phyloP scores from a whole-genome alignment of 2,888 invertebrate species.

The Pachymerium ferrugineum region DNA sequence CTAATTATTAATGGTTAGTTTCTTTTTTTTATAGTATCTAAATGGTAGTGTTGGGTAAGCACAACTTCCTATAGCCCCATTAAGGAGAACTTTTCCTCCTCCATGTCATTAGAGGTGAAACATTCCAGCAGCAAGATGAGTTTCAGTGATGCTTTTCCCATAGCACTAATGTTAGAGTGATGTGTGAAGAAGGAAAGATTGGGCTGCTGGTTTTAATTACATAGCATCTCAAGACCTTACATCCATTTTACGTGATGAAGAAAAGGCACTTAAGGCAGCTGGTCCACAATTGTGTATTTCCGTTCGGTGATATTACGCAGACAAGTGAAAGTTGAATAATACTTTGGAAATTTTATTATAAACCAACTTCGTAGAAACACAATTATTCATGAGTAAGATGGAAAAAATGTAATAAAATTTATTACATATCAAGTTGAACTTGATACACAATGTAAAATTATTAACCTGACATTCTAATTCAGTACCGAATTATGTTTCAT shows the following conservation, averaged over 20 bases:
- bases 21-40: neutral
- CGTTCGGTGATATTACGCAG: no score
- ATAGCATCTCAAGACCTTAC: neutral
- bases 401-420: no score
- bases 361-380: no score
- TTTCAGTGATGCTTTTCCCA: slow-evolving; percentile 25
- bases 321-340: no score
- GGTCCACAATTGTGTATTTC: no score
- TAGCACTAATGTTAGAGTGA: slow-evolving; percentile 20
- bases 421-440: no score
- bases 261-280: neutral
- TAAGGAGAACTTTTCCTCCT: neutral
- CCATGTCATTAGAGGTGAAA: slow-evolving; percentile 18
- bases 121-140: slow-evolving; percentile 22
- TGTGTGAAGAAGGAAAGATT: slow-evolving; percentile 22
- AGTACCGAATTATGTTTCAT: neutral
- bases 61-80: neutral
- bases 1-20: neutral
- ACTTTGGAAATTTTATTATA: no score
- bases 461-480: neutral
- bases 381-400: no score
- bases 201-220: slow-evolving; percentile 24
- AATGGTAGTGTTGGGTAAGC: neutral
- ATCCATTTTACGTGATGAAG: neutral
- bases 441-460: no score